Evolutionary conservation across 2,113 vertebrate species (phyloP), one percentile per base, ranked within the genome.

Genomic region (Stegastes partitus): DNA sequence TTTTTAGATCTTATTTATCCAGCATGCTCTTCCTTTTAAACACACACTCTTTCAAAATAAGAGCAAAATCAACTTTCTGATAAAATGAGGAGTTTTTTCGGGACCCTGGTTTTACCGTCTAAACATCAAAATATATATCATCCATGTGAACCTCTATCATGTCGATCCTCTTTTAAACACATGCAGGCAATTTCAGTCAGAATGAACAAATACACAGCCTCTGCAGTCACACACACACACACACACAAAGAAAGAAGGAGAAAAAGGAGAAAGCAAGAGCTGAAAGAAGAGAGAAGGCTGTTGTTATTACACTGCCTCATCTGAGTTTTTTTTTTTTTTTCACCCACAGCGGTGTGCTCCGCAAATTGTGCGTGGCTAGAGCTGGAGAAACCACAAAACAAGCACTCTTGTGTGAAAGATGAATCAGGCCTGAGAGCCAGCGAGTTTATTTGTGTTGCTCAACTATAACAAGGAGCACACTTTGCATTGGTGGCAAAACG

Each of bases 371-470:
- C 67, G 22, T 89, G 72, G 71, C 79, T 51, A 1, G 49, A 90
- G 74, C 64, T 87, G 84, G 73, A 85, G 67, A 9, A 39, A 59
- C 21, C 68, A 83, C 80, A 89, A 79, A 77, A 82, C 39, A 71
- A 84, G 73, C 62, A 45, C 65, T 78, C 62, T 64, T 4, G 74
- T 83, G 85, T 85, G 71, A 64, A 78, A 84, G 87, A 89, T 68
- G 82, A 77, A 86, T 89, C 57, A 0, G 72, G 62, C 45, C 34
- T 49, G 67, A 22, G 68, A 84, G 83, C 59, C 58, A 1, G 23
- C 2, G 4, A 55, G 79, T 84, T 87, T 89, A 73, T 90, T 89
- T 89, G 79, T 75, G 59, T 70, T 88, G 71, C 79, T 85, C 77
- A 76, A 69, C 76, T 72, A 57, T 70, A 74, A 82, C 72, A 67